Evolutionary conservation across 2,888 invertebrate genomes (phyloP).

Genomic region (Urechis unicinctus): DNA sequence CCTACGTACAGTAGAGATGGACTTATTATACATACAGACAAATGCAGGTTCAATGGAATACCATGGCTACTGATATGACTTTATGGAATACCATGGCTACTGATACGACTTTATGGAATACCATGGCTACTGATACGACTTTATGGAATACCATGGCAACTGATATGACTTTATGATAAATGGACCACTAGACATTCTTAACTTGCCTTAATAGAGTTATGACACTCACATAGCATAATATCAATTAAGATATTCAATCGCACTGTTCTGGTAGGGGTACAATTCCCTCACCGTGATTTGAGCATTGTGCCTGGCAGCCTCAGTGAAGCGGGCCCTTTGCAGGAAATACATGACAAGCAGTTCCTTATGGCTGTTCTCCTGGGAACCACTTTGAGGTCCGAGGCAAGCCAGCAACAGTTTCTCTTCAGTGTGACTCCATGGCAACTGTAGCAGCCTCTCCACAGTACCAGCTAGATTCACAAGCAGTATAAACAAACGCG

Average conservation of each 20-base stretch:
- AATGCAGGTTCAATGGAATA: neutral
- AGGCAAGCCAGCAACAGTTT: slow-evolving; percentile 63
- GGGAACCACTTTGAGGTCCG: slow-evolving; percentile 56
- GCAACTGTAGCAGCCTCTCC: slow-evolving; percentile 60
- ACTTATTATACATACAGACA: neutral
- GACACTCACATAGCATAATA: too few relatives aligned
- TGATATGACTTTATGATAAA: too few relatives aligned
- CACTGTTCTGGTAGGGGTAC: too few relatives aligned
- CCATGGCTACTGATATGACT: neutral
- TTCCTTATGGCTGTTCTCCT: slow-evolving; percentile 57
- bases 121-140: neutral
- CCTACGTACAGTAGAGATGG: neutral
- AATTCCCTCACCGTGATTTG: slow-evolving; percentile 39
- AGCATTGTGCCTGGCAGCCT: slow-evolving; percentile 51
- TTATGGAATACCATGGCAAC: neutral
- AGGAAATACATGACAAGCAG: slow-evolving; percentile 67
- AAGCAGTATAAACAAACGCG: neutral
- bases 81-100: neutral
- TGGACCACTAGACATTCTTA: too few relatives aligned
- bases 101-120: neutral
- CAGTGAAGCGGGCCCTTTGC: slow-evolving; percentile 53
- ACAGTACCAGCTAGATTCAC: slow-evolving; percentile 45
- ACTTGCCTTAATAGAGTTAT: too few relatives aligned
- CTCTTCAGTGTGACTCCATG: slow-evolving; percentile 63
- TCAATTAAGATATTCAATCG: neutral